Evolutionary conservation across 2,888 invertebrate genomes (phyloP), one percentile per base, ranked within the genome.

Genomic region (Ischnus inquisitorius): DNA sequence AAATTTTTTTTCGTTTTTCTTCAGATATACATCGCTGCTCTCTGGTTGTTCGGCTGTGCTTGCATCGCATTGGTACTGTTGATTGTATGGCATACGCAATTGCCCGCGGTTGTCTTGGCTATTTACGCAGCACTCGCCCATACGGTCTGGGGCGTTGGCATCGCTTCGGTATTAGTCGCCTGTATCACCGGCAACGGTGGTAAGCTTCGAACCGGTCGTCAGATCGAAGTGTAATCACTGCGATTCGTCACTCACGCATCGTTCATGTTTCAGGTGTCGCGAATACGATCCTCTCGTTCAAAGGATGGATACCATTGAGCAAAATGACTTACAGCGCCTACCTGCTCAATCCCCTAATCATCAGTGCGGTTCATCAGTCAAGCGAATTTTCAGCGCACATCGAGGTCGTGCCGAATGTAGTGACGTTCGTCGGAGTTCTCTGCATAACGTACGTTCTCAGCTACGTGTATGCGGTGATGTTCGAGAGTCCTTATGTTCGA

Each of bases 241-340:
- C 14, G 25, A 57, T 25, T 25, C 4, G 19, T 3, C 3, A 19
- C 12, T 69, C 19, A 75, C 60, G 69, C 39, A 5, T 51, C 46
- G 19, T 79, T 60, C 43, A 48, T 79, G 14, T 91, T 92, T 78
- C 86, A 94, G 94, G 94, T 72, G 87, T 94, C 2, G 74, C 94
- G 2, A 93, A 93, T 76, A 93, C 92, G 84, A 89, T 95, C 48
- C 90, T 95, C 5, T 89, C 92, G 4, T 89, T 89, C 71, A 90
- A 82, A 87, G 87, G 85, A 8, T 93, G 92, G 91, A 78, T 93
- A 25, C 94, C 94, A 16, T 74, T 95, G 3, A 95, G 95, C 88
- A 94, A 95, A 83, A 88, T 96, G 41, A 95, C 95, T 0, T 95
- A 95, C 88, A 94, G 95, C 65, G 95, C 95, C 43, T 96, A 96